phyloP scores from a whole-genome alignment of 92 coral and sea anemone genomes.

The Porites cylindrica region DNA sequence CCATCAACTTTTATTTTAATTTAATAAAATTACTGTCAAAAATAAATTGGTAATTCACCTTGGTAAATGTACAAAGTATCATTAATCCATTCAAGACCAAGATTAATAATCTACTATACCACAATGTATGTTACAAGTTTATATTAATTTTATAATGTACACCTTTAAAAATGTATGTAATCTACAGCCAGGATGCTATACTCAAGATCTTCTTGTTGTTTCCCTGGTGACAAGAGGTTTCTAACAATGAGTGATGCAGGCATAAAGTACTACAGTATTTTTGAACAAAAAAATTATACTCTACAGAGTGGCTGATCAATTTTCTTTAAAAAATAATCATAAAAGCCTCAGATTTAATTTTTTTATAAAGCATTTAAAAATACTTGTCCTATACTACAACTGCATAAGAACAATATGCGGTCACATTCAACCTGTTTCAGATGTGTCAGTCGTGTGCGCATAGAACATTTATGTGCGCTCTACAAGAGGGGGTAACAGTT shows the following conservation, averaged over 20 bases:
- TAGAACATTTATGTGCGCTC: not conserved
- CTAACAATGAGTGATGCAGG: not conserved
- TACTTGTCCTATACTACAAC: not conserved
- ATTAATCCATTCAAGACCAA: too few relatives aligned
- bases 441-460: not conserved
- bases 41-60: too few relatives aligned
- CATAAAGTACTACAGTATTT: constrained; percentile 10
- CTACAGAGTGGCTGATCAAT: constrained; percentile 12
- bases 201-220: constrained; percentile 2
- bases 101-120: too few relatives aligned
- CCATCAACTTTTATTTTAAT: too few relatives aligned
- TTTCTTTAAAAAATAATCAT: constrained; percentile 27
- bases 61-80: too few relatives aligned
- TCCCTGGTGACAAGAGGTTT: constrained; percentile 49
- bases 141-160: too few relatives aligned
- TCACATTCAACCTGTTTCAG: not conserved
- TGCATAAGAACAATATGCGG: not conserved
- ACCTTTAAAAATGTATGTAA: too few relatives aligned
- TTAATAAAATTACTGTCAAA: too few relatives aligned
- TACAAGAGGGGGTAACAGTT: not conserved
- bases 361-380: not conserved
- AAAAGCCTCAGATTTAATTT: not conserved
- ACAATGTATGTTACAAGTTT: too few relatives aligned
- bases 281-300: not conserved
- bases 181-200: not conserved